Evolutionary conservation across 2,888 invertebrate species (phyloP).

Genomic region (Cheilosia soror): DNA sequence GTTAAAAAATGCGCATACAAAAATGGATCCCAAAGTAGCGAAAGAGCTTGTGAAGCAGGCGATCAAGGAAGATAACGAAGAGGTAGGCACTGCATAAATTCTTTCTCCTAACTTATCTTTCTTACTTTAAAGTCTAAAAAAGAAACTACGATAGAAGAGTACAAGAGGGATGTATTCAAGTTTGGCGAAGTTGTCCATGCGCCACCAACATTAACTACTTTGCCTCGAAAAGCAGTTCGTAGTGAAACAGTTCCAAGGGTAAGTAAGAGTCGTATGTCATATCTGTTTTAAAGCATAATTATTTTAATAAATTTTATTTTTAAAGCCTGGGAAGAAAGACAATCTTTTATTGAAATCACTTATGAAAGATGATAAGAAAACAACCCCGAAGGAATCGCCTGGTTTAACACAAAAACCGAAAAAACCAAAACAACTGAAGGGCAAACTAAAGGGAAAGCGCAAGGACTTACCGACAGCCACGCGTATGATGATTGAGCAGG

Average conservation of each 20-base stretch:
- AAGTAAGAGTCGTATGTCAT: constrained; percentile 79
- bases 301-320: constrained; percentile 20
- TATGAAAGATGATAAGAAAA: constrained; percentile 78
- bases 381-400: background rate
- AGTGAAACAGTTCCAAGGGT: constrained; percentile 83
- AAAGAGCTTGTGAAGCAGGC: constrained; percentile 81
- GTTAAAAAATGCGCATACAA: constrained; percentile 34
- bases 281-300: background rate
- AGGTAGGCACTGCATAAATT: constrained; percentile 68
- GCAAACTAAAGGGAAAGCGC: constrained; percentile 85
- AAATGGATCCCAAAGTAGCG: constrained; percentile 79
- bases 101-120: background rate
- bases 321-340: constrained; percentile 87
- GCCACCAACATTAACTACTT: constrained; percentile 87
- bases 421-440: constrained; percentile 72
- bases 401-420: constrained; percentile 21
- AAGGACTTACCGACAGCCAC: constrained; percentile 86
- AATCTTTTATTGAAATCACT: constrained; percentile 86
- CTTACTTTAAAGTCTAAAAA: constrained; percentile 75
- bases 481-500: constrained; percentile 86
- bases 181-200: constrained; percentile 91
- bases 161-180: constrained; percentile 87
- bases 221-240: constrained; percentile 85
- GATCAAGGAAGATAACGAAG: constrained; percentile 79
- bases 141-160: constrained; percentile 81